Evolutionary conservation across 2,888 invertebrate species (phyloP), one percentile per base, ranked within the genome.

Genomic region (Lathronympha strigana): DNA sequence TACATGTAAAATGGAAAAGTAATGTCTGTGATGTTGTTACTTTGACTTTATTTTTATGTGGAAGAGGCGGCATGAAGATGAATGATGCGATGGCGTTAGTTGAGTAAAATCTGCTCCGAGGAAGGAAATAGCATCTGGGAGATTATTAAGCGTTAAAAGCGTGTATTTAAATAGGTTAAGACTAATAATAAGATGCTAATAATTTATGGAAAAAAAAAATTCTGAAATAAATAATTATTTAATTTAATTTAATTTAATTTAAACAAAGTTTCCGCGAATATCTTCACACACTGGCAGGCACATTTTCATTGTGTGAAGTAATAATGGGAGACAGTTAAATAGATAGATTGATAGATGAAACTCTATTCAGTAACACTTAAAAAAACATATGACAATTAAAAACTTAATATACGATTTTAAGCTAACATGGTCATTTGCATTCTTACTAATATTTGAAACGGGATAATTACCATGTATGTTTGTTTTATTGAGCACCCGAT

Each of bases 51-150:
- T 62, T 62, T 53, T 36, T 47, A 54, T 23, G 31, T 9, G 43
- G 13, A 54, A 47, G 33, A 49, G 66, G 55, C 69, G 68, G 67
- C 68, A 69, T 72, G 68, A 72, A 76, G 71, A 76, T 79, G 75
- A 77, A 68, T 76, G 74, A 76, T 76, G 71, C 66, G 67, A 36
- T 62, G 45, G 17, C 62, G 45, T 45, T 36, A 15, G 58, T 63
- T 69, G 71, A 68, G 69, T 45, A 45, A 57, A 64, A 57, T 55
- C 31, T 60, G 17, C 21, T 61, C 45, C 31, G 68, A 47, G 68
- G 69, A 71, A 72, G 71, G 64, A 58, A 68, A 67, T 68, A 69
- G 64, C 73, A 70, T 68, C 61, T 67, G 50, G 62, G 66, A 68
- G 64, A 66, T 68, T 36, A 45, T 47, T 23, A 54, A 33, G 54